These are phyloP conservation scores for Chunga burmeisteri DNA, from an alignment of 2,113 vertebrate species.

Conservation along the genomic window DNA sequence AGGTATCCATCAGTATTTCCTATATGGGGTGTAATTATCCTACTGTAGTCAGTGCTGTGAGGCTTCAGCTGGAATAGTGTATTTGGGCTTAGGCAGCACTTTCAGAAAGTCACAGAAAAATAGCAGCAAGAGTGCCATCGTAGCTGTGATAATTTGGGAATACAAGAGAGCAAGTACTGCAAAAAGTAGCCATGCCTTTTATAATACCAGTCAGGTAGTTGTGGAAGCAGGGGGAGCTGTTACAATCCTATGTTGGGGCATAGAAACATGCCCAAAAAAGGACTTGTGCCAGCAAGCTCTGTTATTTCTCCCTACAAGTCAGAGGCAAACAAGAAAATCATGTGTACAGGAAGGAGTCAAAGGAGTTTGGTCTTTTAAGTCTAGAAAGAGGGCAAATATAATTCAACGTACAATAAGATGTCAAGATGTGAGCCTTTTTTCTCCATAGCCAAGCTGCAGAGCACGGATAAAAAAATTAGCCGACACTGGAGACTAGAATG, in stretches of 20 bases:
- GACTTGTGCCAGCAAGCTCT: not conserved
- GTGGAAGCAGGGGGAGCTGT: not conserved
- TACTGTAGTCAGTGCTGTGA: not conserved
- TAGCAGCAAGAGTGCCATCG: not conserved
- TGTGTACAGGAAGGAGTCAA: not conserved
- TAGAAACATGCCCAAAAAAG: not conserved
- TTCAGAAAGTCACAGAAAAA: not conserved
- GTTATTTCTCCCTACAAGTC: not conserved
- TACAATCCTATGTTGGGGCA: not conserved
- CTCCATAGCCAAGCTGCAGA: not conserved
- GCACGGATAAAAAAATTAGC: not conserved
- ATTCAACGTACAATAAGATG: not conserved
- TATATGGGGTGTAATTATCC: not conserved
- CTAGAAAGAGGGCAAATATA: not conserved
- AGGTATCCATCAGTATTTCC: constrained; percentile 11
- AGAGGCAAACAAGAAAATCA: not conserved
- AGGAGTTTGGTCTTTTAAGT: not conserved
- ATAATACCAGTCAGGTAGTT: fast-evolving
- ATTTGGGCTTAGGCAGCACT: not conserved
- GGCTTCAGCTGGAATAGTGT: not conserved
- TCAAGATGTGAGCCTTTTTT: not conserved
- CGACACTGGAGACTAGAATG: not conserved
- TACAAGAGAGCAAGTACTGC: not conserved
- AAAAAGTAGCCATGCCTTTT: not conserved
- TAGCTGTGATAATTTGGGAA: not conserved